Percentiles rank a stretch among this genome's conserved stretches.
Conservation (phyloP, 2,797 vertebrate genomes). For the Falco novaeseelandiae region DNA sequence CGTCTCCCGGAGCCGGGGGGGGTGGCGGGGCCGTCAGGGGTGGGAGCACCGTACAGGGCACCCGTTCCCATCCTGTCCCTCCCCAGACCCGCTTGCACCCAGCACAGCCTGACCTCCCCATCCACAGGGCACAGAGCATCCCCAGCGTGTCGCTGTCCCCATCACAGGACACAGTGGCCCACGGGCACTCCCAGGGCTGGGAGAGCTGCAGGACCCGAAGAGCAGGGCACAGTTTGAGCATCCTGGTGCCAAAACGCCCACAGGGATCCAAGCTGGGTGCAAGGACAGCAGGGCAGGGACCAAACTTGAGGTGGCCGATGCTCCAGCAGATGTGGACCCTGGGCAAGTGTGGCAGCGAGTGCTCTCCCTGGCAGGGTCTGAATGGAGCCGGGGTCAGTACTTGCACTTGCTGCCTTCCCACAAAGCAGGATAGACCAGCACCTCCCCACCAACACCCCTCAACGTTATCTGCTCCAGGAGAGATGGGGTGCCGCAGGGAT, state of each 20-base stretch:
- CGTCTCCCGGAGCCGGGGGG: not conserved
- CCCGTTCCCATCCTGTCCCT: not conserved
- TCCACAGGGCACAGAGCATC: not conserved
- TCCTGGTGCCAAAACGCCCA: not conserved
- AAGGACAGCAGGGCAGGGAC: not conserved
- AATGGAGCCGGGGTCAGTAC: not conserved
- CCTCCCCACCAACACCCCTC: not conserved
- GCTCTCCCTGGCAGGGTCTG: fast-evolving
- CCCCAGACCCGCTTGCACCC: not conserved
- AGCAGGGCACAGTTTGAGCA: not conserved
- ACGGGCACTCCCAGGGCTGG: fast-evolving
- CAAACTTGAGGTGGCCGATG: not conserved
- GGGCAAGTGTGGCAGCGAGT: fast-evolving
- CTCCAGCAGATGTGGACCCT: not conserved
- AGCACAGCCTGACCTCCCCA: not conserved
- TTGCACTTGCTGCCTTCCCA: not conserved
- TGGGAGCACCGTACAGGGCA: not conserved
- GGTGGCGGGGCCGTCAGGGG: no score
- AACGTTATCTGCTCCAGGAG: not conserved
- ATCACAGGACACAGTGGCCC: no score
- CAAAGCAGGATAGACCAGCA: not conserved
- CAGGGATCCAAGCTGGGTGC: not conserved
- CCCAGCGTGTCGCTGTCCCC: not conserved
- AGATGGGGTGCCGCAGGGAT: not conserved
- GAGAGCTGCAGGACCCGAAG: not conserved